Conservation (phyloP, 2,888 invertebrate species). For the Bruchidius siliquastri region DNA sequence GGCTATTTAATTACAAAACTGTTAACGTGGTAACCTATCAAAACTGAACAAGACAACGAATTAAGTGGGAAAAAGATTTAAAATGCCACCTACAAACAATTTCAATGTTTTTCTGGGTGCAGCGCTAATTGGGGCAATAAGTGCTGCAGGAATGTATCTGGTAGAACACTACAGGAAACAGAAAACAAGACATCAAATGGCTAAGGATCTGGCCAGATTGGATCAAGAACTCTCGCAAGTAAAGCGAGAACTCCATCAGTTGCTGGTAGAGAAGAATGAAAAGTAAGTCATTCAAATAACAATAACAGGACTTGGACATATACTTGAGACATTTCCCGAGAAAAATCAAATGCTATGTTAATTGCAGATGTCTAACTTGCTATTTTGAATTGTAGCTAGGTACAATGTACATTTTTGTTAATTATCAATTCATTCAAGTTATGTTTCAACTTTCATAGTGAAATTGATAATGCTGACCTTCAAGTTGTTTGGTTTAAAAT, state of each 20-base stretch:
- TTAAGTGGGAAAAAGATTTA: too few species aligned
- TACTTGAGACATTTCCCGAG: conserved; percentile 3
- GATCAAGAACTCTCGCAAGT: conserved; percentile 37
- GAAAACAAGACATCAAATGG: conserved; percentile 37
- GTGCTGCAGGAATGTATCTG: conserved; percentile 42
- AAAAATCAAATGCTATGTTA: not conserved
- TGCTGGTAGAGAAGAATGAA: conserved; percentile 28
- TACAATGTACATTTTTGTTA: not conserved
- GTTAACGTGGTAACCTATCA: not conserved
- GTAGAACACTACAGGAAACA: conserved; percentile 43
- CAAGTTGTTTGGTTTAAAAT: not conserved
- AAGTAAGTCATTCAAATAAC: conserved; percentile 12
- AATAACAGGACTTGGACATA: not conserved
- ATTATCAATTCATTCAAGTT: not conserved
- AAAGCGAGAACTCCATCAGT: conserved; percentile 35
- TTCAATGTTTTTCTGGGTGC: conserved; percentile 37
- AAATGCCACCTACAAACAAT: conserved; percentile 30
- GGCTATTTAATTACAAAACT: not conserved
- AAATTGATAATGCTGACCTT: not conserved
- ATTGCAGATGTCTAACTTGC: too few species aligned
- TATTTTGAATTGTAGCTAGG: too few species aligned
- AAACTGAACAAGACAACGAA: not conserved
- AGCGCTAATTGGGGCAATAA: conserved; percentile 42
- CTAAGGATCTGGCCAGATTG: conserved; percentile 39
- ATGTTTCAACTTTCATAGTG: not conserved